These are phyloP conservation scores for Oxyura jamaicensis DNA, from an alignment of 2,113 vertebrate genomes.

Conservation along the genomic window DNA sequence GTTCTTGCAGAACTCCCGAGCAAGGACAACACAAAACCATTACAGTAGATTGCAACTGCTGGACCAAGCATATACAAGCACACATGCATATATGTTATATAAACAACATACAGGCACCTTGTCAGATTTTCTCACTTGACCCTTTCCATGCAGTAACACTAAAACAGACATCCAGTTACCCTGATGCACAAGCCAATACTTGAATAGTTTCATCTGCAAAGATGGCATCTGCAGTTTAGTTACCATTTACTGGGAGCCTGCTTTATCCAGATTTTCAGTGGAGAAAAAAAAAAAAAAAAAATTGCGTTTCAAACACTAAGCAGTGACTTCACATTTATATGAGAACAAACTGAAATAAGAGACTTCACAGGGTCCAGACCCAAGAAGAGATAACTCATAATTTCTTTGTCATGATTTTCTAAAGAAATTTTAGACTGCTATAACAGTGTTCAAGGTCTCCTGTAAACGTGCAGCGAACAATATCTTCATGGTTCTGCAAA, in stretches of 20 bases:
- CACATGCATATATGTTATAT: background rate
- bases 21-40: background rate
- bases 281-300: background rate
- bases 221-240: background rate
- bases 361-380: background rate
- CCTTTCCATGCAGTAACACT: background rate
- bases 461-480: background rate
- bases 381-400: background rate
- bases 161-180: background rate
- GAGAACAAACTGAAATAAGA: background rate
- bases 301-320: background rate
- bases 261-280: background rate
- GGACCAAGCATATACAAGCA: background rate
- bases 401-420: background rate
- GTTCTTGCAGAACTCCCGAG: background rate
- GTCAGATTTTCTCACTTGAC: background rate
- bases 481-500: background rate
- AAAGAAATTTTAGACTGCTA: background rate
- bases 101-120: background rate
- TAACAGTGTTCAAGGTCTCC: background rate
- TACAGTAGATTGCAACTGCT: background rate
- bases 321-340: background rate
- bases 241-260: background rate
- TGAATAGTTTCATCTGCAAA: background rate
- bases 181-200: background rate